Percentiles rank a stretch among this genome's conserved stretches.
These are phyloP conservation scores for Plagodis pulveraria DNA, from an alignment of 2,888 invertebrate species.

Conservation along the genomic window DNA sequence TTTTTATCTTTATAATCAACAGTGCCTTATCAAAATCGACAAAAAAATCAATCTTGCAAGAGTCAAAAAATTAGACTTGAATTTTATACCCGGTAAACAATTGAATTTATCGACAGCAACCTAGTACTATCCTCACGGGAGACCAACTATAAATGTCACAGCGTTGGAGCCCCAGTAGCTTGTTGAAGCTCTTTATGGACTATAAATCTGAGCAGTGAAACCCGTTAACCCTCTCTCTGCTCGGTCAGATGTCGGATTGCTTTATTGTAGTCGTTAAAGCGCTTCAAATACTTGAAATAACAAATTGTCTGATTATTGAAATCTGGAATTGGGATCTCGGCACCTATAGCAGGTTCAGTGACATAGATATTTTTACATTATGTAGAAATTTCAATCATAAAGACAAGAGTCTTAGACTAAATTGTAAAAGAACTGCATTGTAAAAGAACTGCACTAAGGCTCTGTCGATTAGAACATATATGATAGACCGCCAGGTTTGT, in stretches of 20 bases:
- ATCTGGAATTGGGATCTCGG: not conserved
- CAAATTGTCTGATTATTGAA: constrained; percentile 1
- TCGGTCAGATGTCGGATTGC: constrained; percentile 60
- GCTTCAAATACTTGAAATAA: constrained; percentile 38
- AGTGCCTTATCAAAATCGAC: too few relatives aligned
- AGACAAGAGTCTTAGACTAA: too few relatives aligned
- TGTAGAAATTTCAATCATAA: too few relatives aligned
- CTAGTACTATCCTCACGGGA: constrained; percentile 48
- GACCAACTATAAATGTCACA: constrained; percentile 67
- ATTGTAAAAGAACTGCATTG: too few relatives aligned
- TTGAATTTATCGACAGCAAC: constrained; percentile 43
- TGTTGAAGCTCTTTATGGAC: constrained; percentile 73
- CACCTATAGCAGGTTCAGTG: too few relatives aligned
- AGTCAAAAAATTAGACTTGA: too few relatives aligned
- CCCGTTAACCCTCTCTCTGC: constrained; percentile 56
- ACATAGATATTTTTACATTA: too few relatives aligned
- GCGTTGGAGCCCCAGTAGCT: constrained; percentile 58
- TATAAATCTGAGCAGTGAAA: constrained; percentile 62
- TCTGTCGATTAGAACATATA: too few relatives aligned
- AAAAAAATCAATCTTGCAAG: too few relatives aligned
- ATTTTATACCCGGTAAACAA: not conserved
- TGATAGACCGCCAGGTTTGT: too few relatives aligned
- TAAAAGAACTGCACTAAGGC: too few relatives aligned
- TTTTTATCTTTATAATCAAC: too few relatives aligned
- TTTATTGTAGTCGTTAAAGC: constrained; percentile 55